Evolutionary conservation across 2,113 vertebrate genomes (phyloP).

Genomic region (Sitta europaea): DNA sequence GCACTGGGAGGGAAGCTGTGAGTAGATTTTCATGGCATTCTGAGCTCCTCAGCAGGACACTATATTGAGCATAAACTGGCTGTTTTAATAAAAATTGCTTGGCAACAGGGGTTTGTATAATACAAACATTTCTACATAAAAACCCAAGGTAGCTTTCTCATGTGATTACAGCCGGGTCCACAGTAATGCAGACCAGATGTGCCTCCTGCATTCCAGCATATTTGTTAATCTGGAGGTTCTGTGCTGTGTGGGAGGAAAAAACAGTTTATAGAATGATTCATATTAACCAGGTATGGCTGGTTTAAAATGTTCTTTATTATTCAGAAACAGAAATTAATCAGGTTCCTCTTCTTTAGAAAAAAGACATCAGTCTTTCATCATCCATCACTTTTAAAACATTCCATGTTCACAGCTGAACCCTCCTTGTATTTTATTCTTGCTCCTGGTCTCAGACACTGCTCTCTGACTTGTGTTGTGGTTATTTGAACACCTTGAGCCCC

Average conservation of each 20-base stretch:
- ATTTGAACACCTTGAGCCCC: neutral
- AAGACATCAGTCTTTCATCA: neutral
- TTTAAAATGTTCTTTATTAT: neutral
- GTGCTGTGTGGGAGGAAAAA: neutral
- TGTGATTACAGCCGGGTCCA: slow-evolving; percentile 44
- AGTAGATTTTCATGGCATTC: neutral
- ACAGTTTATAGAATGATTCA: neutral
- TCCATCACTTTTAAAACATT: neutral
- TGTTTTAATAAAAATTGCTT: slow-evolving; percentile 70
- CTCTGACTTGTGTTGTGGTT: neutral
- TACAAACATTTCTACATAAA: slow-evolving; percentile 69
- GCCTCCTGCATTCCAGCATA: slow-evolving; percentile 65
- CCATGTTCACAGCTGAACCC: neutral
- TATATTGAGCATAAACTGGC: slow-evolving; percentile 37
- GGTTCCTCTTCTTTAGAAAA: neutral
- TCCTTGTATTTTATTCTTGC: neutral
- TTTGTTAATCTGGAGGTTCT: slow-evolving; percentile 51
- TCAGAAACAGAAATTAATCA: neutral
- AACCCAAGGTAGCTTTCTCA: slow-evolving; percentile 66
- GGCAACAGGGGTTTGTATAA: slow-evolving; percentile 64
- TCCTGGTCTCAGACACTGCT: neutral
- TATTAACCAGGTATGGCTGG: neutral
- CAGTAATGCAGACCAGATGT: slow-evolving; percentile 73
- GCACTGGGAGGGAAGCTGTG: neutral
- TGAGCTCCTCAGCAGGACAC: slow-evolving; percentile 41